Percentiles rank a stretch among this genome's conserved stretches.
phyloP scores from a whole-genome alignment of 2,888 invertebrate genomes.

The Cremastinae sp. region DNA sequence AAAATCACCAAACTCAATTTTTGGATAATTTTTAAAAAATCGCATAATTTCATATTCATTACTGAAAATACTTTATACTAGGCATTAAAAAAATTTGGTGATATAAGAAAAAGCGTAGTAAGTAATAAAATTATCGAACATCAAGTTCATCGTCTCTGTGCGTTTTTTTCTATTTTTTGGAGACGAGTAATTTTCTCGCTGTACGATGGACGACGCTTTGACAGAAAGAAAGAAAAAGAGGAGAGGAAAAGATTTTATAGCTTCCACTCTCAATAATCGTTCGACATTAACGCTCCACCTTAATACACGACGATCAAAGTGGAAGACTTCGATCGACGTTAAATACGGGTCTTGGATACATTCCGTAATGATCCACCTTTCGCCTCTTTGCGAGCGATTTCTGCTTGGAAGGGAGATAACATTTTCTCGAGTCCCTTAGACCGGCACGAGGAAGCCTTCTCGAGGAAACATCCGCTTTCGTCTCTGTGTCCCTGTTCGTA shows the following conservation, averaged over 20 bases:
- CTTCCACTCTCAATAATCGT: conserved; percentile 55
- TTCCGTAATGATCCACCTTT: conserved; percentile 47
- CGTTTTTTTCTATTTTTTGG: neutral
- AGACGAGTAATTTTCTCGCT: neutral
- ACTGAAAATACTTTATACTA: too few relatives aligned
- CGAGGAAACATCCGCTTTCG: neutral
- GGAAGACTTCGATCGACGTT: conserved; percentile 55
- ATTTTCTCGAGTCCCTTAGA: conserved; percentile 6
- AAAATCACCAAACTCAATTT: too few relatives aligned
- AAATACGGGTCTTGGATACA: conserved; percentile 40
- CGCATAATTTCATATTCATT: too few relatives aligned
- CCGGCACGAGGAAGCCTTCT: conserved; percentile 5
- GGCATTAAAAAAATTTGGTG: too few relatives aligned
- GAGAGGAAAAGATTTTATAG: conserved; percentile 38
- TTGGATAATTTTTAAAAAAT: too few relatives aligned
- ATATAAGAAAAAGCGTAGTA: neutral
- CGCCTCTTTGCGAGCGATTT: conserved; percentile 38
- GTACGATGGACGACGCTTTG: neutral
- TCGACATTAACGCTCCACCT: conserved; percentile 53
- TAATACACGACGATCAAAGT: conserved; percentile 50
- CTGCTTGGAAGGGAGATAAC: conserved; percentile 5
- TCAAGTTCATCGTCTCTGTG: conserved; percentile 13
- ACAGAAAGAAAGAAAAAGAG: neutral
- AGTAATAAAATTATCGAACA: neutral
- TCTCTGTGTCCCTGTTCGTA: neutral